Evolutionary conservation across 2,888 invertebrate genomes (phyloP).

Genomic region (Ichneumon xanthorius): DNA sequence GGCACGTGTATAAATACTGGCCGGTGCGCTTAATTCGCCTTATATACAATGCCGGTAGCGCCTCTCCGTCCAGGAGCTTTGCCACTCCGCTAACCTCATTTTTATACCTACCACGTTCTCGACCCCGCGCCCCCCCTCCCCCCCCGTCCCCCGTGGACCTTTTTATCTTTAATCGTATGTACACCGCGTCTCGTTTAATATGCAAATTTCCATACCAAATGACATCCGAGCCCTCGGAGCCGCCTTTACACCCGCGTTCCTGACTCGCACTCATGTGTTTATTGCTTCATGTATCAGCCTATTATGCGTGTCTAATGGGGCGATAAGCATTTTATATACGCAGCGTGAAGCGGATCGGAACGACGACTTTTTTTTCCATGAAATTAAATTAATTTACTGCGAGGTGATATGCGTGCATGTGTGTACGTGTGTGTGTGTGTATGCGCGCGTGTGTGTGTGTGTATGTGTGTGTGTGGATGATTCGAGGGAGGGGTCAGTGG

Average conservation of each 20-base stretch:
- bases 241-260: neutral
- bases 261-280: neutral
- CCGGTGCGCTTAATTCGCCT: constrained; percentile 25
- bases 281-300: neutral
- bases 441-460: neutral
- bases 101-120: neutral
- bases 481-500: neutral
- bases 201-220: constrained; percentile 58
- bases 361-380: neutral
- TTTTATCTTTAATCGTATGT: constrained; percentile 42
- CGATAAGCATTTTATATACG: neutral
- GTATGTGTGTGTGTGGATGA: neutral
- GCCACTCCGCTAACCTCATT: neutral
- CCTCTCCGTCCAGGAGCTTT: constrained; percentile 3
- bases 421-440: neutral
- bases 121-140: neutral
- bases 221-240: constrained; percentile 20
- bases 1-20: neutral
- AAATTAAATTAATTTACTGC: neutral
- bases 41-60: neutral
- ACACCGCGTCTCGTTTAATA: constrained; percentile 53
- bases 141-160: neutral
- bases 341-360: neutral
- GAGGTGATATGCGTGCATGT: neutral
- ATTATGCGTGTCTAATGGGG: neutral